Conservation (phyloP, 2,888 invertebrate genomes). For the Helleia helle region DNA sequence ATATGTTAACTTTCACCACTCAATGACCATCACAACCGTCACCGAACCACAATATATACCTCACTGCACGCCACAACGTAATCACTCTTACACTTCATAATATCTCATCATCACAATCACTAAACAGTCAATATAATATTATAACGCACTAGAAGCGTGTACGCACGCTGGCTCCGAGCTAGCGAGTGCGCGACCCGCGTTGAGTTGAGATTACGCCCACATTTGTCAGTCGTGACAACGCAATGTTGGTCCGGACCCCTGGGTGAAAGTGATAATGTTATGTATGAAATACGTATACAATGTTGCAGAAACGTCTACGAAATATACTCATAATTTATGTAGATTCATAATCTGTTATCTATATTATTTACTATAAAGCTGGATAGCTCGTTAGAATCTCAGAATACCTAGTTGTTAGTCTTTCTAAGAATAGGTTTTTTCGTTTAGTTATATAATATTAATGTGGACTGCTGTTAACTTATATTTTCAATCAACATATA, state of each 20-base stretch:
- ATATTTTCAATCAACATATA: too few relatives aligned
- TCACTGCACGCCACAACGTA: conserved; percentile 34
- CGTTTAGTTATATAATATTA: too few relatives aligned
- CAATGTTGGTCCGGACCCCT: not conserved
- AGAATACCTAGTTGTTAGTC: too few relatives aligned
- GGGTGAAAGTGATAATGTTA: conserved; percentile 2
- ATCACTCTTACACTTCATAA: conserved; percentile 35
- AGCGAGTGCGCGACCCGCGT: conserved; percentile 3
- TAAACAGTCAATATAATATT: not conserved
- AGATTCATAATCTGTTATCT: too few relatives aligned
- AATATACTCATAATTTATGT: too few relatives aligned
- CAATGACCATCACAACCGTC: conserved; percentile 7
- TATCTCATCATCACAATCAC: conserved; percentile 12
- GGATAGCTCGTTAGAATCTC: too few relatives aligned
- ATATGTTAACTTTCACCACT: conserved; percentile 10
- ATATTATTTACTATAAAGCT: too few relatives aligned
- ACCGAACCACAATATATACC: conserved; percentile 22
- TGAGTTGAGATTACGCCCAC: not conserved
- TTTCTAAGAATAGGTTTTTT: too few relatives aligned
- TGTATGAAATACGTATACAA: too few relatives aligned
- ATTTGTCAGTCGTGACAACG: not conserved
- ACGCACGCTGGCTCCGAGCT: not conserved
- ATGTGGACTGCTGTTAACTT: too few relatives aligned
- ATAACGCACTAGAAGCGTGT: not conserved
- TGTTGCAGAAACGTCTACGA: too few relatives aligned